phyloP scores from a whole-genome alignment of 30 jellyfish, hydroid and myxozoan genomes.

The Calvadosia cruxmelitensis region DNA sequence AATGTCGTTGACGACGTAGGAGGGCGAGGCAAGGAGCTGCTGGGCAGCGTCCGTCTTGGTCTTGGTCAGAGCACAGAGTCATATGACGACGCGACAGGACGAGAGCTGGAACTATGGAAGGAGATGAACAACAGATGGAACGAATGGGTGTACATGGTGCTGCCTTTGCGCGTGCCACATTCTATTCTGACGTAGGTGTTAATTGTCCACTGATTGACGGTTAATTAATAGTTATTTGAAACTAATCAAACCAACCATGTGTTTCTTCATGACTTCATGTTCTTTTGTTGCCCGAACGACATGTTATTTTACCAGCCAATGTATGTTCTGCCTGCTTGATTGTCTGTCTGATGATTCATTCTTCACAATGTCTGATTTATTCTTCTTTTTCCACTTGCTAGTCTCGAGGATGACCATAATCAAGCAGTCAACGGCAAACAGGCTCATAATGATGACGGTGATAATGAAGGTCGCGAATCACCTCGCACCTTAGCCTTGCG shows the following conservation, averaged over 20 bases:
- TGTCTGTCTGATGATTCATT: no score
- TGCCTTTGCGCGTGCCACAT: slow-evolving; percentile 41
- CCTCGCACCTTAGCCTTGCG: slow-evolving; percentile 73
- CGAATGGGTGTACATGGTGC: slow-evolving; percentile 42
- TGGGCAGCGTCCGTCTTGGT: slow-evolving; percentile 76
- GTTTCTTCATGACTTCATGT: no score
- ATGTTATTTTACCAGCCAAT: no score
- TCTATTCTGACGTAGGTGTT: neutral
- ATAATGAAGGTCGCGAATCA: slow-evolving; percentile 24
- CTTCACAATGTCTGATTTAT: no score
- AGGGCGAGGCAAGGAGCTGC: slow-evolving; percentile 6
- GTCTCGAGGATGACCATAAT: no score
- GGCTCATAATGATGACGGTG: slow-evolving; percentile 3
- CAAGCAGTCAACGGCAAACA: no score
- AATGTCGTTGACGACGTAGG: slow-evolving; percentile 28
- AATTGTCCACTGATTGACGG: no score
- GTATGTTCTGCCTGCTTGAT: no score
- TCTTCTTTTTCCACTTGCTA: no score
- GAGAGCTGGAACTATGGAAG: slow-evolving; percentile 71
- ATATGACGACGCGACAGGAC: slow-evolving; percentile 88
- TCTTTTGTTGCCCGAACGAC: no score
- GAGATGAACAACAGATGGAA: slow-evolving; percentile 65
- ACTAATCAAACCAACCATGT: no score
- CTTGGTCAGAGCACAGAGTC: slow-evolving; percentile 46
- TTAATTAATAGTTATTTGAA: no score